Percentiles rank a stretch among this genome's conserved stretches.
phyloP scores from a whole-genome alignment of 2,113 vertebrate species.

The Zosterops hypoxanthus region DNA sequence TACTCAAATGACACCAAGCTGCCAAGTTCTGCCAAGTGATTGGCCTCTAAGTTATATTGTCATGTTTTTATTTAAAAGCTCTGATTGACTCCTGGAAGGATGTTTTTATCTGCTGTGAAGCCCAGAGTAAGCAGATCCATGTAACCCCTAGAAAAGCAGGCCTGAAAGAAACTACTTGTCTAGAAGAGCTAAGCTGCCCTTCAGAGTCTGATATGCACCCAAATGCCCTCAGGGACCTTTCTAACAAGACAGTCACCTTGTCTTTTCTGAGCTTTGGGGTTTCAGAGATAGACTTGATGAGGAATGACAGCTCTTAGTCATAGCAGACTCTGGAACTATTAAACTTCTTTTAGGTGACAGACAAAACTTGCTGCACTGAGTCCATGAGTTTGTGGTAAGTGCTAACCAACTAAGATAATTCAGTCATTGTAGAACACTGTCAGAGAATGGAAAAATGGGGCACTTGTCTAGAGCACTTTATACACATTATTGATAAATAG shows the following conservation, averaged over 20 bases:
- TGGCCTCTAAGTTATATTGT: background rate
- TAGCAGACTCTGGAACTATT: background rate
- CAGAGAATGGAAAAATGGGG: background rate
- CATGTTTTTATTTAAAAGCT: slow-evolving; percentile 16
- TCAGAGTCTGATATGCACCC: slow-evolving; percentile 40
- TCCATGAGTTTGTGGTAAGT: background rate
- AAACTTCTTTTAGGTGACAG: background rate
- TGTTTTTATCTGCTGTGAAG: background rate
- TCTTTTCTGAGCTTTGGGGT: slow-evolving; percentile 17
- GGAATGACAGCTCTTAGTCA: slow-evolving; percentile 36
- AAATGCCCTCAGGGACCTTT: background rate
- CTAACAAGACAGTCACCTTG: slow-evolving; percentile 48
- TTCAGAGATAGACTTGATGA: slow-evolving; percentile 21
- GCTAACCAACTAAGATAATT: background rate
- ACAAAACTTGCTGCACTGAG: background rate
- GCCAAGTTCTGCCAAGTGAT: background rate
- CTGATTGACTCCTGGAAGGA: background rate
- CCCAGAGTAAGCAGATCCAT: background rate
- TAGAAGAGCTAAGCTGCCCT: background rate
- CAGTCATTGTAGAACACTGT: background rate
- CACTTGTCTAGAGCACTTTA: background rate
- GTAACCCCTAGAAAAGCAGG: background rate
- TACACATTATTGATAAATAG: background rate
- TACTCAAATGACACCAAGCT: background rate
- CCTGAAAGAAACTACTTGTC: background rate